Conservation (phyloP, 2,888 invertebrate species). For the Platycheirus albimanus region DNA sequence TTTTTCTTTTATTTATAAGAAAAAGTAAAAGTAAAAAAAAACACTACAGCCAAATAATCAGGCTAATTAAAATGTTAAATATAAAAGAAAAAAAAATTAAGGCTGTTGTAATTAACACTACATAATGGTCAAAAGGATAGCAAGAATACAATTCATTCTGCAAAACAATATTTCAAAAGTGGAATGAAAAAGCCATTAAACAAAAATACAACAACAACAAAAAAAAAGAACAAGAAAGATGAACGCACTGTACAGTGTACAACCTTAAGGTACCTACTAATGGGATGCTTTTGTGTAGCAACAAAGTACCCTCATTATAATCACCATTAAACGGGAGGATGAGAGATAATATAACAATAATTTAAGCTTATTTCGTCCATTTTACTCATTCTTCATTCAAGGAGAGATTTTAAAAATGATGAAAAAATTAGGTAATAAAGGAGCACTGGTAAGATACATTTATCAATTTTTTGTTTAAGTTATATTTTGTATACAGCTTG, state of each 20-base stretch:
- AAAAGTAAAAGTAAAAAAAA: no score
- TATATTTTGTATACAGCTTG: no score
- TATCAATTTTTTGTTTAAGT: neutral
- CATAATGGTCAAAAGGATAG: slow-evolving; percentile 65
- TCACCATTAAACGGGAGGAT: slow-evolving; percentile 38
- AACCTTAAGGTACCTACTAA: slow-evolving; percentile 51
- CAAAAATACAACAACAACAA: no score
- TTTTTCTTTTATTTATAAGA: slow-evolving; percentile 24
- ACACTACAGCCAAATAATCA: slow-evolving; percentile 67
- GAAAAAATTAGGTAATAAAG: slow-evolving; percentile 18
- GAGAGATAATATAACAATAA: slow-evolving; percentile 56
- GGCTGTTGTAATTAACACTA: slow-evolving; percentile 72
- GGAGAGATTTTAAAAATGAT: slow-evolving; percentile 3
- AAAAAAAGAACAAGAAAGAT: slow-evolving; percentile 31
- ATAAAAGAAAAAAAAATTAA: slow-evolving; percentile 54
- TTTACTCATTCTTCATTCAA: slow-evolving; percentile 11
- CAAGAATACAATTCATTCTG: slow-evolving; percentile 52
- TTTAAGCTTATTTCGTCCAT: slow-evolving; percentile 44
- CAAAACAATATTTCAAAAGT: slow-evolving; percentile 27
- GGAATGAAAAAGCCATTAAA: slow-evolving; percentile 4
- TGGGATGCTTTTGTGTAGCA: slow-evolving; percentile 46
- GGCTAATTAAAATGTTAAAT: slow-evolving; percentile 73
- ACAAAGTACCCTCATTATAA: slow-evolving; percentile 59
- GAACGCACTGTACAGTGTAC: slow-evolving; percentile 38
- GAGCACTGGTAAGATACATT: slow-evolving; percentile 18